A percentile compares a stretch with the other conserved stretches of the same genome.
phyloP scores from a whole-genome alignment of 2,888 invertebrate species.

The Zootermopsis nevadensis region DNA sequence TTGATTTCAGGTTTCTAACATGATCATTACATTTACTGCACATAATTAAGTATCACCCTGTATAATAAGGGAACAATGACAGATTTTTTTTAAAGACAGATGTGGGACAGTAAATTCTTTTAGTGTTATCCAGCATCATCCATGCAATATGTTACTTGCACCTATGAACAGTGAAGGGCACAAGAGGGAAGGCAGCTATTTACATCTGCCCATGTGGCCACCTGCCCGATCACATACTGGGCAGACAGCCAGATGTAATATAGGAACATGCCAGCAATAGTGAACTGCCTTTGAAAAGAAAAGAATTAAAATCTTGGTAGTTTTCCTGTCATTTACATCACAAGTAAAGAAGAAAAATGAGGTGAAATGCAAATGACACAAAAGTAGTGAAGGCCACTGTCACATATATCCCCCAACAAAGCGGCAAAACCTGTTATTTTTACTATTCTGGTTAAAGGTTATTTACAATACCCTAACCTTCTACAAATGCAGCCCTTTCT shows the following conservation, averaged over 20 bases:
- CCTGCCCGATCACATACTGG: background rate
- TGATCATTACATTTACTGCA: no score
- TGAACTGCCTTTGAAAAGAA: background rate
- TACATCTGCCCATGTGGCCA: constrained; percentile 3
- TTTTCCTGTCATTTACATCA: background rate
- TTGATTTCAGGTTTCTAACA: no score
- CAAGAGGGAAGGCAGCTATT: constrained; percentile 28
- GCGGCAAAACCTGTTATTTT: background rate
- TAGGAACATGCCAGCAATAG: background rate
- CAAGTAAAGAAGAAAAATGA: background rate
- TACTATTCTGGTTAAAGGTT: no score
- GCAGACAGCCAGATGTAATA: background rate
- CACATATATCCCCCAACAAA: background rate
- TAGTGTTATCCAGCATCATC: no score
- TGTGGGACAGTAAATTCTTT: no score
- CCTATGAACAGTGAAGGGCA: constrained; percentile 5
- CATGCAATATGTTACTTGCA: background rate
- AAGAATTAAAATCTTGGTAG: background rate
- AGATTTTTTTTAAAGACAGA: no score
- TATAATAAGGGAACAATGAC: no score
- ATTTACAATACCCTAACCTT: no score
- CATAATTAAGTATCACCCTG: no score
- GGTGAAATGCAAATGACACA: background rate
- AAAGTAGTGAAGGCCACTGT: background rate
- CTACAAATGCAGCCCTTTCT: no score